Percentiles rank a stretch among this genome's conserved stretches.
Evolutionary conservation across 2,797 vertebrate species (phyloP).

Genomic region (Acanthurus leucopareius): DNA sequence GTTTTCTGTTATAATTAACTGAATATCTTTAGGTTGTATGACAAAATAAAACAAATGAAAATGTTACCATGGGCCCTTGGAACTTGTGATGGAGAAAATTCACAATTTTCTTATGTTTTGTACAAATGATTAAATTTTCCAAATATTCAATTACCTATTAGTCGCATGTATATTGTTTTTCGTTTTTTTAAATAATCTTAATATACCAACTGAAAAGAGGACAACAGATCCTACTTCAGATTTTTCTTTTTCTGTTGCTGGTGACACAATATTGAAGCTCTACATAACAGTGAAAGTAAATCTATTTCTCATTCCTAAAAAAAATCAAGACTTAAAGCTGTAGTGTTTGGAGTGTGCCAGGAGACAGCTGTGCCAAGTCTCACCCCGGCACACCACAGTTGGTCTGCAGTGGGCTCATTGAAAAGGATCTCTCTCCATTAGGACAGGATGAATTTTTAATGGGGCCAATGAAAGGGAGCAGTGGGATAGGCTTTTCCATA

Average conservation of each 20-base stretch:
- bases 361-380: constrained; percentile 67
- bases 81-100: background rate
- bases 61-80: background rate
- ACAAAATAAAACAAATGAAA: background rate
- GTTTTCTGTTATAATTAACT: background rate
- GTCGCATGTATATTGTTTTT: background rate
- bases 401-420: constrained; percentile 70
- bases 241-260: background rate
- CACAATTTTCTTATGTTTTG: background rate
- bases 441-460: constrained; percentile 86
- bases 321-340: constrained; percentile 33
- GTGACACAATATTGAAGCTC: background rate
- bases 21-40: background rate
- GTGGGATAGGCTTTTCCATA: constrained; percentile 83
- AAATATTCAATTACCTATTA: background rate
- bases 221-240: background rate
- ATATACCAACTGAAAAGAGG: background rate
- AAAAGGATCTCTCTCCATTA: constrained; percentile 79
- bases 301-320: background rate
- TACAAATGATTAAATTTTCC: background rate
- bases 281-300: background rate
- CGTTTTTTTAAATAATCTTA: background rate
- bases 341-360: constrained; percentile 32
- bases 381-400: constrained; percentile 57
- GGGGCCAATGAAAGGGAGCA: constrained; percentile 84